Conservation (phyloP, 2,888 invertebrate genomes). For the Apocheima hispidaria region DNA sequence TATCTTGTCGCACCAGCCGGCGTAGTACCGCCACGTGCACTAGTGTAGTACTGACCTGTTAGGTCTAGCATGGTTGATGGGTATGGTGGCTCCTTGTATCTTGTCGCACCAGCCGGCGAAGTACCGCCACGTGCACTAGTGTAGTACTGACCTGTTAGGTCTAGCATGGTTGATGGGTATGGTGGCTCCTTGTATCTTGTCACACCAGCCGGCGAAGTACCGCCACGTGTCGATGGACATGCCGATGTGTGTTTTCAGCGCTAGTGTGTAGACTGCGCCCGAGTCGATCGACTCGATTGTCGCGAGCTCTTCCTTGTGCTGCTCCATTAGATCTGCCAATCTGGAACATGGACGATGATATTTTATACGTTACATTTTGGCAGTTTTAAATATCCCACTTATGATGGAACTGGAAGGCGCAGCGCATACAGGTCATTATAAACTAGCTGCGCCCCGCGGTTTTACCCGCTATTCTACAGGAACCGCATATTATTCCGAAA, state of each 20-base stretch:
- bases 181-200: slow-evolving; percentile 96
- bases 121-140: background rate
- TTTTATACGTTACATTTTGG: no score
- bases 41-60: slow-evolving; percentile 71
- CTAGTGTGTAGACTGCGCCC: slow-evolving; percentile 98
- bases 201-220: slow-evolving; percentile 98
- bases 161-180: slow-evolving; percentile 97
- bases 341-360: slow-evolving; percentile 80
- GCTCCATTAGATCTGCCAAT: slow-evolving; percentile 97
- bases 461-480: no score
- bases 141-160: slow-evolving; percentile 86
- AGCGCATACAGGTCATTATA: no score
- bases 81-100: slow-evolving; percentile 95
- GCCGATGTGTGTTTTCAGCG: slow-evolving; percentile 97
- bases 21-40: no score
- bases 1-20: no score
- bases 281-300: slow-evolving; percentile 97
- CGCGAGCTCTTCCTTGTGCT: slow-evolving; percentile 97
- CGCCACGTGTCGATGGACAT: slow-evolving; percentile 99
- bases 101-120: no score
- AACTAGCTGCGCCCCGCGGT: no score
- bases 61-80: slow-evolving; percentile 96
- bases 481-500: no score
- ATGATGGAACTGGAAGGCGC: no score
- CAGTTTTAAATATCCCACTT: no score